These are phyloP conservation scores for Falco peregrinus DNA, from an alignment of 2,797 vertebrate species.

Conservation along the genomic window DNA sequence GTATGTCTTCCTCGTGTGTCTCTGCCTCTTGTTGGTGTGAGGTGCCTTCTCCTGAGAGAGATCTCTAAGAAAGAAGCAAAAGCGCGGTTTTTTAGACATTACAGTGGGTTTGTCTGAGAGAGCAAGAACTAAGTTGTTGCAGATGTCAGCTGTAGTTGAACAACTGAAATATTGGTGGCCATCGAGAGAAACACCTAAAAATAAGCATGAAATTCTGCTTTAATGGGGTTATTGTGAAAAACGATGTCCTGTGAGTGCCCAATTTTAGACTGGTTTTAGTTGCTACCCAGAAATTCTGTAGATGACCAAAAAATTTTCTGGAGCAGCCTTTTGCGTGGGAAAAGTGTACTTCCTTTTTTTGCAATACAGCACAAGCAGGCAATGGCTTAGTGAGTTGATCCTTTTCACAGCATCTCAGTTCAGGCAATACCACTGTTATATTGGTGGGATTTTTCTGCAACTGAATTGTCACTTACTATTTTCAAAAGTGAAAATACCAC, in stretches of 20 bases:
- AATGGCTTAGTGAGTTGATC: not conserved
- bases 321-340: not conserved
- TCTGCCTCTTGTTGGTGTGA: not conserved
- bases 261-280: not conserved
- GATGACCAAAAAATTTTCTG: not conserved
- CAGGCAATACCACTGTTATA: not conserved
- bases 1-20: accelerated
- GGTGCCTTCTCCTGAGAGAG: not conserved
- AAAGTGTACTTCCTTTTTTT: not conserved
- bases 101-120: not conserved
- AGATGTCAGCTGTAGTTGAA: not conserved
- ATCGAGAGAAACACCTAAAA: not conserved
- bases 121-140: not conserved
- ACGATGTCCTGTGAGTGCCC: accelerated
- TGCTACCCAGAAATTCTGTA: not conserved
- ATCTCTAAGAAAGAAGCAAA: not conserved
- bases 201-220: not conserved
- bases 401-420: not conserved
- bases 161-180: not conserved
- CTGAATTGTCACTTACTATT: not conserved
- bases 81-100: not conserved
- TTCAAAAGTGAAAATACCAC: not conserved
- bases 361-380: not conserved
- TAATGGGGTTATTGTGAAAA: not conserved
- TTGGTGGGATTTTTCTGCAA: not conserved